Evolutionary conservation across 2,797 vertebrate species (phyloP).

Genomic region (Holocentrus rufus): DNA sequence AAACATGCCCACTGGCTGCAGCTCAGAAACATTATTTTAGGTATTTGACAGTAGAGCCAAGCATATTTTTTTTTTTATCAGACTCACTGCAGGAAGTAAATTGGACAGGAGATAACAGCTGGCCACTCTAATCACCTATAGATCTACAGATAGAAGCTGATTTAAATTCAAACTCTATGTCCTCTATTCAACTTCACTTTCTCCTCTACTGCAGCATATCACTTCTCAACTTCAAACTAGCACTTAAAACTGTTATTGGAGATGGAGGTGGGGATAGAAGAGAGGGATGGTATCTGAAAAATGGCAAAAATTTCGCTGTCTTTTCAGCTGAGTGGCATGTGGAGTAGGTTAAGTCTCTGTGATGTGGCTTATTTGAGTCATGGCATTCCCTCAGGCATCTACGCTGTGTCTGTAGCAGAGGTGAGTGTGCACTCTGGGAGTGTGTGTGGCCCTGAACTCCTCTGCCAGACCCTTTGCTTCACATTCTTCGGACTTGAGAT

Average conservation of each 20-base stretch:
- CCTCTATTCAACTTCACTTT: slow-evolving; percentile 29
- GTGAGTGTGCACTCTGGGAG: slow-evolving; percentile 11
- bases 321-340: slow-evolving; percentile 34
- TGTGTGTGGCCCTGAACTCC: slow-evolving; percentile 36
- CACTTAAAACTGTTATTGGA: not conserved
- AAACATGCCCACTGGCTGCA: slow-evolving; percentile 51
- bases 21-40: slow-evolving; percentile 52
- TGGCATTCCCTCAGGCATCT: slow-evolving; percentile 33
- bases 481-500: slow-evolving; percentile 52
- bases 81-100: slow-evolving; percentile 63
- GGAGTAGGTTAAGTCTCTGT: slow-evolving; percentile 22
- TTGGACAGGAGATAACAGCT: slow-evolving; percentile 61
- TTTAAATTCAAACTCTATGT: slow-evolving; percentile 43
- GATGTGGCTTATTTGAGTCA: slow-evolving; percentile 22
- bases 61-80: slow-evolving; percentile 60
- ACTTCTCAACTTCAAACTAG: slow-evolving; percentile 8
- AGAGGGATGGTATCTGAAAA: no score
- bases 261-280: no score
- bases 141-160: slow-evolving; percentile 45
- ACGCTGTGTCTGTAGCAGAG: slow-evolving; percentile 9
- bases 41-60: slow-evolving; percentile 44
- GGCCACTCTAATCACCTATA: slow-evolving; percentile 51
- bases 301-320: slow-evolving; percentile 32
- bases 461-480: slow-evolving; percentile 33
- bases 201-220: slow-evolving; percentile 5